These are phyloP conservation scores for Brachyhypopomus gauderio DNA, from an alignment of 2,113 vertebrate species.

Conservation along the genomic window DNA sequence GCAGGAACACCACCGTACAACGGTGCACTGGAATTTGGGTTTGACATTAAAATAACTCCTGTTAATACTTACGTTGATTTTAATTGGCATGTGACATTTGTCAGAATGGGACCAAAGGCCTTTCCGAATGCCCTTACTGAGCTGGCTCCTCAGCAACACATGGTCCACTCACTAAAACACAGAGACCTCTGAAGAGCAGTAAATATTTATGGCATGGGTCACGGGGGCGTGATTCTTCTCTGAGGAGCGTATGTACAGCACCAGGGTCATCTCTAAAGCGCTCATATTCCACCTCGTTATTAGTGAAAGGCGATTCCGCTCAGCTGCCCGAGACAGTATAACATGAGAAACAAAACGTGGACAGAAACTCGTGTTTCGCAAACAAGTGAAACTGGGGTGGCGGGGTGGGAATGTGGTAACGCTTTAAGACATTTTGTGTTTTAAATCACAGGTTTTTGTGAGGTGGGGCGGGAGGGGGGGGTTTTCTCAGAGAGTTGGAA, in stretches of 20 bases:
- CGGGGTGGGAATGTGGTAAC: background rate
- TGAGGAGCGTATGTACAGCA: background rate
- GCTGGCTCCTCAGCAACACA: background rate
- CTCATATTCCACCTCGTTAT: no score
- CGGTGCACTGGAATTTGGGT: no score
- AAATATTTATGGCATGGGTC: conserved; percentile 15
- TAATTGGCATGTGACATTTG: no score
- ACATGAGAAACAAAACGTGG: conserved; percentile 53
- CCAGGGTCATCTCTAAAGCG: background rate
- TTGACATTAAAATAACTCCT: no score
- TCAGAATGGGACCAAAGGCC: background rate
- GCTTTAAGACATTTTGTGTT: background rate
- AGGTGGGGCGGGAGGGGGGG: no score
- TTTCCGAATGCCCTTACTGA: background rate
- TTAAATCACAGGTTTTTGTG: background rate
- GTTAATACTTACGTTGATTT: no score
- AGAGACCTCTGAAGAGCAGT: background rate
- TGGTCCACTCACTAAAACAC: background rate
- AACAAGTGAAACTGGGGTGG: background rate
- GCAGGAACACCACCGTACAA: no score
- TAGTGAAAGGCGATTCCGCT: background rate
- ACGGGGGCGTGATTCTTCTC: background rate
- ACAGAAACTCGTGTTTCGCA: conserved; percentile 27
- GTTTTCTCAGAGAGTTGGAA: no score
- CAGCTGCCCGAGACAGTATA: conserved; percentile 46